Evolutionary conservation across 2,113 vertebrate species (phyloP).

Genomic region (Sminthopsis crassicaudata): DNA sequence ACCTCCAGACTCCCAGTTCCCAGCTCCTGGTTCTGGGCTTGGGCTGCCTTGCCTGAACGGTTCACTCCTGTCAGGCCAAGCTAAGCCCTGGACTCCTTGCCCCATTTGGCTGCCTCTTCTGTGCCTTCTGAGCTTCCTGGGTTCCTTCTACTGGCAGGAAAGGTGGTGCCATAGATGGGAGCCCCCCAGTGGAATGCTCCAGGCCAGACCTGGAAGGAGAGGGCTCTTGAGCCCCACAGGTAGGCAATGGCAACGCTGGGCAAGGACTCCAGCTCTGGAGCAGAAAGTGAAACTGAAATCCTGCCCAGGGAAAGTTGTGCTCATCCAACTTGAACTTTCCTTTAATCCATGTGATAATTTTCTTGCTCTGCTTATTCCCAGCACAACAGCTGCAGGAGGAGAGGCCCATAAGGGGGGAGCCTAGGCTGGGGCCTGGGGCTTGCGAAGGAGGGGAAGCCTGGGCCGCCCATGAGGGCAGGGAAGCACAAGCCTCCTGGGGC

Average conservation of each 20-base stretch:
- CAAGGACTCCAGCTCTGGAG: slow-evolving; percentile 59
- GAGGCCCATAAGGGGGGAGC: slow-evolving; percentile 48
- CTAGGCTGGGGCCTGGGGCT: slow-evolving; percentile 8
- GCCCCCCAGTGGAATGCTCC: slow-evolving; percentile 13
- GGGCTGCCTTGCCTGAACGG: background rate
- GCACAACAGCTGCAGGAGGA: slow-evolving; percentile 63
- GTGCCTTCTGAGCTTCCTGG: slow-evolving; percentile 51
- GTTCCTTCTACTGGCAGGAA: slow-evolving; percentile 16
- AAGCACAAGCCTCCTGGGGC: background rate
- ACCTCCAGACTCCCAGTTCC: slow-evolving; percentile 30
- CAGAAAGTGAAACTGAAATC: slow-evolving; percentile 72
- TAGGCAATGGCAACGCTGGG: slow-evolving; percentile 25
- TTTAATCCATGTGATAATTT: slow-evolving; percentile 67
- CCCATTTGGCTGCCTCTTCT: slow-evolving; percentile 55
- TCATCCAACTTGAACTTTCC: slow-evolving; percentile 67
- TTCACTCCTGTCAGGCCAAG: background rate
- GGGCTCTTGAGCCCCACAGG: slow-evolving; percentile 46
- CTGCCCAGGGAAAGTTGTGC: slow-evolving; percentile 59
- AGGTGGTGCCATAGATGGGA: background rate
- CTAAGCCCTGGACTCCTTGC: slow-evolving; percentile 13
- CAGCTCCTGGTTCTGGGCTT: slow-evolving; percentile 37
- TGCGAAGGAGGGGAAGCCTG: slow-evolving; percentile 38
- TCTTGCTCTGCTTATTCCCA: slow-evolving; percentile 59
- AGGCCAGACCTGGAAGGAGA: slow-evolving; percentile 30
- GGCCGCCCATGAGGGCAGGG: background rate